Evolutionary conservation across 2,888 invertebrate genomes (phyloP).

Genomic region (Vannuccia rotundouncinata): DNA sequence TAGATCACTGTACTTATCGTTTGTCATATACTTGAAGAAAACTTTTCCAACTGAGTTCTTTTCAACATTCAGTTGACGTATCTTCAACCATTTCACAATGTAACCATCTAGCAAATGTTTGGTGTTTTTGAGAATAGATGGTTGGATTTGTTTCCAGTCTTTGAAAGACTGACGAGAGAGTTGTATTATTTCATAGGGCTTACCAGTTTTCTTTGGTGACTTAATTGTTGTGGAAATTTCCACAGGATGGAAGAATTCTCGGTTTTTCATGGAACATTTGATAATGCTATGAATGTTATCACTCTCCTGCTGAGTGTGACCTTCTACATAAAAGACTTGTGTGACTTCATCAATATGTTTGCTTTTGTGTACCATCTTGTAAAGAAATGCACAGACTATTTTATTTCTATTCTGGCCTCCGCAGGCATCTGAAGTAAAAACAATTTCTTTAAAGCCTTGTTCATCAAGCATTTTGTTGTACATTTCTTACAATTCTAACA

Average conservation of each 20-base stretch:
- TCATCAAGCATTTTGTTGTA: background rate
- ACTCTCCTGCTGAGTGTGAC: constrained; percentile 16
- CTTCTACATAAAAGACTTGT: background rate
- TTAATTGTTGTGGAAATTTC: background rate
- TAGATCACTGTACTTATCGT: background rate
- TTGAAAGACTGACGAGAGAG: background rate
- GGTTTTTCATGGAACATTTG: constrained; percentile 4
- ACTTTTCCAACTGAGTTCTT: background rate
- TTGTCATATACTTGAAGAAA: background rate
- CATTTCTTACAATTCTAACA: constrained; percentile 13
- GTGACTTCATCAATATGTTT: constrained; percentile 14
- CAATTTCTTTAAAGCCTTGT: constrained; percentile 17
- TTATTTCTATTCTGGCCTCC: constrained; percentile 15
- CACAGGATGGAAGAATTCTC: constrained; percentile 17
- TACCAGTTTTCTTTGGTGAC: constrained; percentile 9
- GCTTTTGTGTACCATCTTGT: constrained; percentile 7
- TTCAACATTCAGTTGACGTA: background rate
- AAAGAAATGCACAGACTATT: constrained; percentile 1
- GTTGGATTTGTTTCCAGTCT: background rate
- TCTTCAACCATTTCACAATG: background rate
- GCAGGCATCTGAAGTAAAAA: constrained; percentile 4
- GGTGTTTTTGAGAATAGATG: background rate
- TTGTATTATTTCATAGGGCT: constrained; percentile 22
- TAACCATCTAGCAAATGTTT: background rate
- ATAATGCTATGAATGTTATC: constrained; percentile 5